Base-by-base conservation (phyloP, 2,888 invertebrate genomes). In the Agrochola litura region DNA sequence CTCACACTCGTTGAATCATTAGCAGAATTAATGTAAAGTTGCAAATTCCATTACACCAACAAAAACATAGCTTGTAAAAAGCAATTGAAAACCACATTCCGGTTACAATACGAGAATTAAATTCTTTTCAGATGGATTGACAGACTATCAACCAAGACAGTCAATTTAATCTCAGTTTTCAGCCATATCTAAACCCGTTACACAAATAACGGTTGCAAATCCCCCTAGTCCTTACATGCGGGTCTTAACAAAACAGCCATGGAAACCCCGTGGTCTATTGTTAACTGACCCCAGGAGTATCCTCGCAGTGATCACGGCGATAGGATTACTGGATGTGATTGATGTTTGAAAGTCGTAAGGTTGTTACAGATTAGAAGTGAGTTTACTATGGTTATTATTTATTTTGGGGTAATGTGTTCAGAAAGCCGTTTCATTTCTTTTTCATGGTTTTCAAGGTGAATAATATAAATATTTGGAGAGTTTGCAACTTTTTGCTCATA, bases 261-360 rank as follows among this genome's bases (percentile, higher is more conserved):
- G 52, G 73, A 75, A 75, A 71, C 78, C 71, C 76, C 81, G 58
- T 81, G 82, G 81, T 79, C 83, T 89, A 86, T 90, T 89, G 90
- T 90, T 82, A 80, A 85, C 84, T 85, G 84, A 84, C 85, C 88
- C 87, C 84, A 87, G 84, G 65, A 83, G 79, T 77, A 79, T 83
- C 76, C 77, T 72, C 49, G 60, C 61, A 69, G 64, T 76, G 76
- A 86, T 81, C 69, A 61, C 60, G 6, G n/a, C 37, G 70, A 77
- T 71, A 74, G 73, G 72, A 78, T 84, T 70, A 84, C 66, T 77
- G 41, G 43, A 58, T 66, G 37, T 61, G 86, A 77, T 77, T 83
- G 67, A 68, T 67, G 30, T 79, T 67, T 30, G 41, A 30, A 19
- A 63, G 10, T 72, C 46, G 14, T 8, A 43, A 37, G 19, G 19